Conservation (phyloP, 1,140 invertebrate species). For the Matsumurasca onukii region DNA sequence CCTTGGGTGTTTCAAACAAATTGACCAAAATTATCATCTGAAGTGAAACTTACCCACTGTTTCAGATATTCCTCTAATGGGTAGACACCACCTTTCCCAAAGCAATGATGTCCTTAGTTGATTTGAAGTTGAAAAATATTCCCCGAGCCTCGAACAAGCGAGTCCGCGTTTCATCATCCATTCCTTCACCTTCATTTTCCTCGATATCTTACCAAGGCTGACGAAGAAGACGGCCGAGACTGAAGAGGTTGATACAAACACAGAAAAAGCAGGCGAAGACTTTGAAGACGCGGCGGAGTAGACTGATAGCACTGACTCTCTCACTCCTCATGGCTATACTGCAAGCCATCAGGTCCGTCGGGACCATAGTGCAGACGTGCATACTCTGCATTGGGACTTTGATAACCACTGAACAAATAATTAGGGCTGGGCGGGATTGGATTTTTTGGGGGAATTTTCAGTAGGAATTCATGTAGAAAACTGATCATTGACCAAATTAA, state of each 20-base stretch:
- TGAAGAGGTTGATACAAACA: neutral
- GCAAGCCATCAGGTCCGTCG: conserved; percentile 33
- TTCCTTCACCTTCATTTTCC: neutral
- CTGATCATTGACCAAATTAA: too few relatives aligned
- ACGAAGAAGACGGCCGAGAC: neutral
- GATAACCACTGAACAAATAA: too few relatives aligned
- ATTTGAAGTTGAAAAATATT: conserved; percentile 15
- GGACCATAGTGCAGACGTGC: conserved; percentile 31
- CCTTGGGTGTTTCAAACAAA: too few relatives aligned
- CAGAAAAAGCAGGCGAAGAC: conserved; percentile 43
- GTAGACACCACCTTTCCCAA: conserved; percentile 15
- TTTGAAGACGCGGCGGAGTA: conserved; percentile 45
- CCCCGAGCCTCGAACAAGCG: neutral
- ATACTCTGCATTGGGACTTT: conserved; percentile 33
- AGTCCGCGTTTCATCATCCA: conserved; percentile 1
- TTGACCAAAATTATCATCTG: too few relatives aligned
- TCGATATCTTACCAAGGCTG: neutral
- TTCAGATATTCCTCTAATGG: conserved; percentile 32
- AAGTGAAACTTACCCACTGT: too few relatives aligned
- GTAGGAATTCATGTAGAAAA: too few relatives aligned
- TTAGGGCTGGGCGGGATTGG: too few relatives aligned
- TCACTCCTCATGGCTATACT: conserved; percentile 48
- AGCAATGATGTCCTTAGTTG: conserved; percentile 9
- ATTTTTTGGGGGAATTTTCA: too few relatives aligned
- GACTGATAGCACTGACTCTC: conserved; percentile 51